phyloP scores from a whole-genome alignment of 2,113 vertebrate genomes.

The Chionomys nivalis region DNA sequence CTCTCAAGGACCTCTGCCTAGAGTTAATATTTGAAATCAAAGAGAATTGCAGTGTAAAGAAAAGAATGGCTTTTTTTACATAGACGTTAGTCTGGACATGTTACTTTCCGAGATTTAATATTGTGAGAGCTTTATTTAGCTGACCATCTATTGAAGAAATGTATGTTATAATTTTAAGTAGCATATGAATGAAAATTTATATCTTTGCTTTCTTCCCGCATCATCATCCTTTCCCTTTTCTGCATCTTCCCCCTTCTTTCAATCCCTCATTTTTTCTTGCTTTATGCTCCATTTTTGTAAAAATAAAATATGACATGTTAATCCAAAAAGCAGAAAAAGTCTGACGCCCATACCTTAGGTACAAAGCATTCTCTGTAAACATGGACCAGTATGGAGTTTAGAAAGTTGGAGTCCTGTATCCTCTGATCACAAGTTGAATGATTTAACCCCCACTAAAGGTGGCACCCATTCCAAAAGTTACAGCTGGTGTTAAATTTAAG shows the following conservation, averaged over 20 bases:
- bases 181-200: not conserved
- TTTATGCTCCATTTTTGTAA: not conserved
- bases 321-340: not conserved
- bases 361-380: not conserved
- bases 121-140: not conserved
- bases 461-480: not conserved
- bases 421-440: not conserved
- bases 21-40: conserved; percentile 42
- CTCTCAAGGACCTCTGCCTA: conserved; percentile 22
- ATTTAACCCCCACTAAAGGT: not conserved
- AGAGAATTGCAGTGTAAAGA: conserved; percentile 34
- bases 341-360: not conserved
- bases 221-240: not conserved
- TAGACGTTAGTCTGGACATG: not conserved
- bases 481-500: not conserved
- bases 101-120: not conserved
- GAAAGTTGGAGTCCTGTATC: not conserved
- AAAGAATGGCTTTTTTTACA: not conserved
- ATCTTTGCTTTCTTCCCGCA: not conserved
- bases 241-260: not conserved
- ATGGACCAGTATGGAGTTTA: not conserved
- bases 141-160: not conserved
- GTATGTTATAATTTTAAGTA: not conserved
- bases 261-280: not conserved
- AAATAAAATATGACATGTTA: not conserved